Evolutionary conservation across 2,797 vertebrate species (phyloP).

Genomic region (Cirrhinus mrigala): DNA sequence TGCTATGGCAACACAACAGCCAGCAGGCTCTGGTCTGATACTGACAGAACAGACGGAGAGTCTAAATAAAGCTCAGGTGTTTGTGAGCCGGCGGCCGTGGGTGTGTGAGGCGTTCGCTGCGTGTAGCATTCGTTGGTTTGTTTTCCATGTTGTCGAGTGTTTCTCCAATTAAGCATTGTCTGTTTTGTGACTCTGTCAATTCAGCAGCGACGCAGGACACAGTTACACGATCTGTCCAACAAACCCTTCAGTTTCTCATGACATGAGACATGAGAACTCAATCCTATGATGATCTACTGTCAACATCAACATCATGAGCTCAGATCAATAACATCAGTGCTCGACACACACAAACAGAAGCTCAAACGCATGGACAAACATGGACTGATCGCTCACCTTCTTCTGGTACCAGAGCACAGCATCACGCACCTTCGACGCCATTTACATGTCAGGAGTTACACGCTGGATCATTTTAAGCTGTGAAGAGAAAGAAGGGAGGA

Average conservation of each 20-base stretch:
- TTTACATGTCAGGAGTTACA: slow-evolving; percentile 89
- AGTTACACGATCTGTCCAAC: background rate
- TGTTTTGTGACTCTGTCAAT: background rate
- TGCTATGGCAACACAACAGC: too few species aligned
- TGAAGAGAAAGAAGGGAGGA: slow-evolving; percentile 48
- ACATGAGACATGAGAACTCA: background rate
- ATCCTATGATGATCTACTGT: background rate
- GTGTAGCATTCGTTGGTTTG: background rate
- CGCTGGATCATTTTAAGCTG: slow-evolving; percentile 88
- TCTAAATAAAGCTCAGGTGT: too few species aligned
- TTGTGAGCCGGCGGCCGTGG: too few species aligned
- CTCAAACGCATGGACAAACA: background rate
- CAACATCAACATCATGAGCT: too few species aligned
- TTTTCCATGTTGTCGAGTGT: background rate
- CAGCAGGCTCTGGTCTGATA: too few species aligned
- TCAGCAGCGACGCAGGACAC: too few species aligned
- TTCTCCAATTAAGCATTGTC: background rate
- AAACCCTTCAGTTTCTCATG: background rate
- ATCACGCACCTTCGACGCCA: slow-evolving; percentile 99
- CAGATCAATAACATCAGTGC: background rate
- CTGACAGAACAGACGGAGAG: too few species aligned
- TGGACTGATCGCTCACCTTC: slow-evolving; percentile 85
- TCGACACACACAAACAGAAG: background rate
- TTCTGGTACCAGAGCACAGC: slow-evolving; percentile 99
- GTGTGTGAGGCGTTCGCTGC: too few species aligned